Percentiles rank a stretch among this genome's conserved stretches.
Evolutionary conservation across 2,888 invertebrate genomes (phyloP).

Genomic region (Amiota mariae): DNA sequence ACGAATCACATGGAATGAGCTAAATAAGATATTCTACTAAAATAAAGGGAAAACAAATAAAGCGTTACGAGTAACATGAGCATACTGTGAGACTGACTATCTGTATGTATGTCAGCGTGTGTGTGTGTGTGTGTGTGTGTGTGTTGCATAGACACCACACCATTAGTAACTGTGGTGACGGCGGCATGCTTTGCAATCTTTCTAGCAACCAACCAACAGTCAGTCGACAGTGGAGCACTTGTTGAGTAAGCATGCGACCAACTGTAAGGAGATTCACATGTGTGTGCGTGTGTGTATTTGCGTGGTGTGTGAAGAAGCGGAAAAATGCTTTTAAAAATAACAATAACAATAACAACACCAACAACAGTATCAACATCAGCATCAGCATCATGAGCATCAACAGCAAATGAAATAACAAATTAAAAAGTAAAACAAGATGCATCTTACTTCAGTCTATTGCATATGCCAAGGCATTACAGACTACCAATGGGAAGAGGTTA

Average conservation of each 20-base stretch:
- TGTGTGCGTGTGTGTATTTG: not conserved
- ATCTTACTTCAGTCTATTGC: constrained; percentile 1
- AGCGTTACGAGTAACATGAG: constrained; percentile 27
- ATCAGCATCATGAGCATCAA: too few species aligned
- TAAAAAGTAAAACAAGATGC: constrained; percentile 20
- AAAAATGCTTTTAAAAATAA: constrained; percentile 28
- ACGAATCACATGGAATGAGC: not conserved
- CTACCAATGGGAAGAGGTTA: not conserved
- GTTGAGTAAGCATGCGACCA: not conserved
- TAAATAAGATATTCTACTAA: constrained; percentile 1
- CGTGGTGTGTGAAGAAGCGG: not conserved
- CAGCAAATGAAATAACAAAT: constrained; percentile 23
- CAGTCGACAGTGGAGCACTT: constrained; percentile 13
- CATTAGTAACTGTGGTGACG: constrained; percentile 2
- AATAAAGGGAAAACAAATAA: constrained; percentile 13
- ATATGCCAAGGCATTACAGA: not conserved
- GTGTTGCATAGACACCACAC: not conserved
- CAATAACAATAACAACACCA: constrained; percentile 22
- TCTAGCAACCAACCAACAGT: not conserved
- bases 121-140: not conserved
- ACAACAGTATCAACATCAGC: constrained; percentile 17
- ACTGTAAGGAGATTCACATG: not conserved
- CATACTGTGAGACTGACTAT: not conserved
- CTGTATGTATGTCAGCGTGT: not conserved
- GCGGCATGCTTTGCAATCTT: constrained; percentile 3